Base-by-base conservation (phyloP, 1,140 invertebrate species). In the Dermatophagoides farinae region DNA sequence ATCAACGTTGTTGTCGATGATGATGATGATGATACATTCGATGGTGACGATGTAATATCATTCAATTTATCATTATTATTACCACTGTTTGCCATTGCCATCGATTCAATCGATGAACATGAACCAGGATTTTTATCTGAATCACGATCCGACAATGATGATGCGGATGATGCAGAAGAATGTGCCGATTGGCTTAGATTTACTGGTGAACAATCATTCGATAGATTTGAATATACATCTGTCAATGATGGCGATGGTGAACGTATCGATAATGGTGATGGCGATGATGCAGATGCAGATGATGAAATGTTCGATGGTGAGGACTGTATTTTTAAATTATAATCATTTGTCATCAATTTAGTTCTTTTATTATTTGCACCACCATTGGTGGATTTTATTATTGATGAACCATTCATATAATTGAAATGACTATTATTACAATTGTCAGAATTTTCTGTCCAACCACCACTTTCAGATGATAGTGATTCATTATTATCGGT, bases 401-500 rank as follows among this genome's bases (percentile, higher is more conserved):
- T 51, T 12, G 49, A 51, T 31, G 31, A 31, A 31, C 31, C 31
- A 31, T 31, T 31, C 2, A 4, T 47, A 23, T 8, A 1, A 23
- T 23, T 47, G 2, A 31, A 31, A 31, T 31, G 31, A 23, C 46
- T 61, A 23, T 40, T 44, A 10, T 39, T 37, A 14, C 54, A 43
- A 49, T 44, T 39, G 37, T 62, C 61, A 43, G 50, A 40, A 46
- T 44, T 51, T 23, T 55, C 41, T 18, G 54, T 2, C 50, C 50
- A 63, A 40, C 22, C 41, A 40, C 22, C 41, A 44, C 53, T 43
- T 25, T 60, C 50, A 9, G 49, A 41, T 38, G 60, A 62, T n/a
- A 62, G 14, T n/a, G 61, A 62, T 49, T 63, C 62, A 10, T 18
- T 31, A 57, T 63, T 58, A n/a, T n/a, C n/a, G n/a, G n/a, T n/a